phyloP scores from a whole-genome alignment of 2,797 vertebrate genomes.

The Myripristis jacobus region DNA sequence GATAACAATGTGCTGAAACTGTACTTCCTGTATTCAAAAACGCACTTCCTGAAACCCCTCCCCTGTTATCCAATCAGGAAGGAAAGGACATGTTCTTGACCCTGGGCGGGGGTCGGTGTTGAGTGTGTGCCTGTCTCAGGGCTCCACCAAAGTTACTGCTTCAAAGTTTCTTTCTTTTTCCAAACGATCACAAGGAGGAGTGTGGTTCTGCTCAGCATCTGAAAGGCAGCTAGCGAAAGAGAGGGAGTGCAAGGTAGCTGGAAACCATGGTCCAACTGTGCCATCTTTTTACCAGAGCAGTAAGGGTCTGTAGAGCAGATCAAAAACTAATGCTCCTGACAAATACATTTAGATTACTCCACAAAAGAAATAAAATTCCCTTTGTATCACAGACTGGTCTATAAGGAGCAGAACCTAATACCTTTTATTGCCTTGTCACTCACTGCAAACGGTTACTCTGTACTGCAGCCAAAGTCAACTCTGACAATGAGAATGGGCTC shows the following conservation, averaged over 20 bases:
- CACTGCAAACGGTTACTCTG: constrained; percentile 51
- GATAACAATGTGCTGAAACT: constrained; percentile 71
- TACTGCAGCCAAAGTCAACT: constrained; percentile 72
- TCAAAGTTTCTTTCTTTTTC: constrained; percentile 1
- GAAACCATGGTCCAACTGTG: constrained; percentile 23
- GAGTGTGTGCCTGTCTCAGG: constrained; percentile 1
- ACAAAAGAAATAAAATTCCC: constrained; percentile 67
- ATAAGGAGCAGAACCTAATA: constrained; percentile 56
- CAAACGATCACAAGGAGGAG: not conserved
- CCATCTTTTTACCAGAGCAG: constrained; percentile 40
- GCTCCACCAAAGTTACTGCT: not conserved
- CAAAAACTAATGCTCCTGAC: constrained; percentile 28
- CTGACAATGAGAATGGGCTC: constrained; percentile 47
- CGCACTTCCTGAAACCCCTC: constrained; percentile 61
- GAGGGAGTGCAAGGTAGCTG: not conserved
- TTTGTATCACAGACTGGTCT: constrained; percentile 53
- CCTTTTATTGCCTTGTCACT: constrained; percentile 68
- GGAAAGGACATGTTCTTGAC: constrained; percentile 52
- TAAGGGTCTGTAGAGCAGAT: constrained; percentile 26
- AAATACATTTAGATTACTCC: constrained; percentile 56
- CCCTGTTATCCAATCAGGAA: constrained; percentile 74
- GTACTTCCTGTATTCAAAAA: constrained; percentile 67
- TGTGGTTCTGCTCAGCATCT: not conserved
- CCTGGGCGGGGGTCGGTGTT: constrained; percentile 42
- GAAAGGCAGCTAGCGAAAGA: not conserved